Evolutionary conservation across 2,797 vertebrate genomes (phyloP), one percentile per base, ranked within the genome.

Genomic region (Spinus pinus): DNA sequence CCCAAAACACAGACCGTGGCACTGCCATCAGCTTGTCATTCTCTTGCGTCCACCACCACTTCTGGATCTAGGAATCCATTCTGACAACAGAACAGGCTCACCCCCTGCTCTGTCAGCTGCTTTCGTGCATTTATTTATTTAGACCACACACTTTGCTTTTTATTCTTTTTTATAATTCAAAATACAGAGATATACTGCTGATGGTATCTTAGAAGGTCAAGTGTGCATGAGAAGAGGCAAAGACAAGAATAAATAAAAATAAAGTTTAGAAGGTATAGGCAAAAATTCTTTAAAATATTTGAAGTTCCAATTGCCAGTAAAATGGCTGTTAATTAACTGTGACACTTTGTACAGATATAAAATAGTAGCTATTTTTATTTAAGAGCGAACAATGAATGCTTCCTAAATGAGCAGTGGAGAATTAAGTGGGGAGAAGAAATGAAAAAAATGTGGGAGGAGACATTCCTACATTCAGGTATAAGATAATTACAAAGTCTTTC

Each of bases 341-440:
- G 41, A 96, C 88, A 86, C 72, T 92, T 80, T 12, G 33, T 64
- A 71, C 61, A 93, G 74, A 28, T 64, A 90, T 30, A 70, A 89
- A 96, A 94, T 35, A 88, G n/a, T 90, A 90, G n/a, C 41, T 92
- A 86, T 79, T 97, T 96, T 97, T 95, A 96, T 92, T 96, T 67
- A 49, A 86, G 86, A 81, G 25, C 31, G 73, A 83, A 72, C 67
- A 93, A 35, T 69, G 65, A 85, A 65, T 46, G 67, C 50, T 84
- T 64, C 66, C 66, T 83, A 87, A 81, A 84, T 2, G 31, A 92
- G 71, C 47, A 92, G 33, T 0, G 1, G 51, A 94, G 42, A 88
- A 87, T 65, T 87, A 75, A 75, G 79, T 33, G 85, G 67, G 39
- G 58, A 94, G 78, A 78, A 89, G 42, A 94, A 90, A 77, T 51